phyloP scores from a whole-genome alignment of 2,888 invertebrate species.

The Eupithecia inturbata region DNA sequence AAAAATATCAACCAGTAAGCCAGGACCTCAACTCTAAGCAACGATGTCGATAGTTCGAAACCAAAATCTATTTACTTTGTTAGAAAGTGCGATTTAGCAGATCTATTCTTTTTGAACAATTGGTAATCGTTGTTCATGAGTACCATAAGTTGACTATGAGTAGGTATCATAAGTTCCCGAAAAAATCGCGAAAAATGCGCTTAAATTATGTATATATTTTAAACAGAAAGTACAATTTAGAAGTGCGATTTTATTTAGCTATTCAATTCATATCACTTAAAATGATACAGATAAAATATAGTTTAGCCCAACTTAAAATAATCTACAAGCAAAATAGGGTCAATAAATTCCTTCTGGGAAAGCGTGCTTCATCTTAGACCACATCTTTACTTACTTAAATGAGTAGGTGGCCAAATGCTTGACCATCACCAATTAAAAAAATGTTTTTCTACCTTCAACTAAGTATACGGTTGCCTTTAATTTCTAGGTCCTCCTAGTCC shows the following conservation, averaged over 20 bases:
- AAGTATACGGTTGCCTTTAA: neutral
- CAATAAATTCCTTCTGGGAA: too few relatives aligned
- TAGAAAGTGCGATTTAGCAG: neutral
- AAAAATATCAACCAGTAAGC: neutral
- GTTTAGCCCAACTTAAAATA: neutral
- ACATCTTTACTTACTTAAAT: too few relatives aligned
- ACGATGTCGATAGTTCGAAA: neutral
- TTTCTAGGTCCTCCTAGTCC: constrained; percentile 92
- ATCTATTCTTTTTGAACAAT: neutral
- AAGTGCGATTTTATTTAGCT: too few relatives aligned
- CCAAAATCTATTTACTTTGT: neutral
- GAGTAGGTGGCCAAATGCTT: too few relatives aligned
- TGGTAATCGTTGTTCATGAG: neutral
- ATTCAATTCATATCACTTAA: neutral
- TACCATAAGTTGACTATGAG: neutral
- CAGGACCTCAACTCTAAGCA: neutral
- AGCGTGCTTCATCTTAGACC: too few relatives aligned
- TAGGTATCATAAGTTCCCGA: too few relatives aligned
- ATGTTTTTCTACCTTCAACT: neutral
- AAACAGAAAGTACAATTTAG: neutral
- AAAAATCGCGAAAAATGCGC: too few relatives aligned
- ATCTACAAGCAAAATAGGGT: neutral
- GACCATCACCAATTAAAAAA: too few relatives aligned
- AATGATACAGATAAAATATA: neutral
- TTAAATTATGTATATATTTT: neutral